Conservation (phyloP, 2,113 vertebrate genomes). For the Burhinus oedicnemus region DNA sequence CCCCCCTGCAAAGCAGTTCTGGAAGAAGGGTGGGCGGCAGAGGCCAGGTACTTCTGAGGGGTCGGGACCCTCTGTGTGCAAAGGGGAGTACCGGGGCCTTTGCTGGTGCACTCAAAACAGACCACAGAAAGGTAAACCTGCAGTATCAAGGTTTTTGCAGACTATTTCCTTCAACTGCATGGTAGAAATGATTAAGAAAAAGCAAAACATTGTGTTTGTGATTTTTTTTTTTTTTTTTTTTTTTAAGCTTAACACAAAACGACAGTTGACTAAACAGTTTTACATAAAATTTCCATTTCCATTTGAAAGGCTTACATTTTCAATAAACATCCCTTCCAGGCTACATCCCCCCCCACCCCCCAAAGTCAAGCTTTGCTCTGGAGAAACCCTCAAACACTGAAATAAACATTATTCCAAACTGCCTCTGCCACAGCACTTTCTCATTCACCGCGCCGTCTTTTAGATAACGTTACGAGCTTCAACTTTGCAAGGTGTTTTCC, state of each 20-base stretch:
- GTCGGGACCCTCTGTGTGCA: fast-evolving
- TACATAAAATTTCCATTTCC: constrained; percentile 30
- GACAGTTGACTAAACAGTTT: constrained; percentile 6
- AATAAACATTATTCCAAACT: constrained; percentile 34
- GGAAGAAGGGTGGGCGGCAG: not conserved
- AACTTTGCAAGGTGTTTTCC: constrained; percentile 24
- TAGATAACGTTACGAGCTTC: not conserved
- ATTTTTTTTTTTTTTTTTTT: not conserved
- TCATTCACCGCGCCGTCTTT: not conserved
- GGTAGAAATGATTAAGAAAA: not conserved
- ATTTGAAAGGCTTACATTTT: constrained; percentile 24
- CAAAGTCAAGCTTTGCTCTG: not conserved
- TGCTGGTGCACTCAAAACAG: fast-evolving
- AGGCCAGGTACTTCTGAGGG: fast-evolving
- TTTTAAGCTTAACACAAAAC: not conserved
- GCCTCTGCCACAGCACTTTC: not conserved
- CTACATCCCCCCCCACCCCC: no score
- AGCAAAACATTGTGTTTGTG: not conserved
- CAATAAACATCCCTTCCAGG: not conserved
- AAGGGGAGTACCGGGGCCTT: fast-evolving
- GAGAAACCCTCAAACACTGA: constrained; percentile 4
- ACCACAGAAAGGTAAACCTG: not conserved
- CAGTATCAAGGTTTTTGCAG: not conserved
- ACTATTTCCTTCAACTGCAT: not conserved
- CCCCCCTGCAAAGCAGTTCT: not conserved